phyloP scores from a whole-genome alignment of 2,797 vertebrate species.

The Alexandromys oeconomus region DNA sequence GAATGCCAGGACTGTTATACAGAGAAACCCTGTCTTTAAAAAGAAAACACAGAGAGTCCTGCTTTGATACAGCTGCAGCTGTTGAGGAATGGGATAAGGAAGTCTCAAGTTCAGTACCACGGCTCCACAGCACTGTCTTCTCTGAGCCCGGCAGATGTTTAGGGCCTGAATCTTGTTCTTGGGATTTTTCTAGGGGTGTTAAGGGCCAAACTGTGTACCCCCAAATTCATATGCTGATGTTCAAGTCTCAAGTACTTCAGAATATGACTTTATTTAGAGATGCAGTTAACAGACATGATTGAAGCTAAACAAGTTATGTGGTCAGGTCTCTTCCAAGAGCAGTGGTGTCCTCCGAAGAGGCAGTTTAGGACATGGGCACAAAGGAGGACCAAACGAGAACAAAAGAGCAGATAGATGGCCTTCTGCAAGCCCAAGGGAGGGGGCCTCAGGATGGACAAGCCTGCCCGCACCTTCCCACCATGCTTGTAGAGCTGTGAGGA shows the following conservation, averaged over 20 bases:
- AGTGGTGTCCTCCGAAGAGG: not conserved
- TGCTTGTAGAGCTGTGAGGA: not conserved
- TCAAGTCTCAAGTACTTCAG: not conserved
- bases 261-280: not conserved
- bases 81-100: not conserved
- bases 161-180: not conserved
- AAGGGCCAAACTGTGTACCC: not conserved
- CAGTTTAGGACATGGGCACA: not conserved
- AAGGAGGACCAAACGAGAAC: not conserved
- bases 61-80: not conserved
- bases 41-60: not conserved
- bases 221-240: not conserved
- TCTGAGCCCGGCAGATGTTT: not conserved
- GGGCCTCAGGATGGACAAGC: not conserved
- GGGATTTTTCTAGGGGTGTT: not conserved
- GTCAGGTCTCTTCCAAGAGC: not conserved
- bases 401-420: not conserved
- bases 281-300: not conserved
- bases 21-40: not conserved
- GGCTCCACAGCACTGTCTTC: not conserved
- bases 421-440: not conserved
- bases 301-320: not conserved
- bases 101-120: not conserved
- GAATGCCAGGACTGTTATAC: not conserved
- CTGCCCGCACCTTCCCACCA: not conserved